Base-by-base conservation (phyloP, 53 echinoderm and acorn worm genomes). In the Luidia sarsii region DNA sequence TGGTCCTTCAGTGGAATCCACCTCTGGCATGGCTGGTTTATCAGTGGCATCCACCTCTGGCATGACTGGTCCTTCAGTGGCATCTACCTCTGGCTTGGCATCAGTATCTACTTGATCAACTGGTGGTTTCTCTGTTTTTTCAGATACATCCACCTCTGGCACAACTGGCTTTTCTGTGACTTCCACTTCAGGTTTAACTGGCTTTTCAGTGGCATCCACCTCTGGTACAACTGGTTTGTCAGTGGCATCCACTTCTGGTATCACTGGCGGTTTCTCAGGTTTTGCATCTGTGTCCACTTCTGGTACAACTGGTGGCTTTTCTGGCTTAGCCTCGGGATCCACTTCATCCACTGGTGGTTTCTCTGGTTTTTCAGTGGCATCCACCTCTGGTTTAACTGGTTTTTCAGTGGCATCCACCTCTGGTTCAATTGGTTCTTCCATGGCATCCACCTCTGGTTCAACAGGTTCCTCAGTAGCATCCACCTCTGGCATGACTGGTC, bases 251-350 rank as follows among this genome's bases (percentile, higher is more conserved):
- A 41, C 41, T 41, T 41, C 41, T 41, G 41, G 41, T 11, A 7
- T 11, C 15, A 48, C 74, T 43, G 74, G 74, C 41, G 41, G 39
- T 65, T 36, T 11, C 8, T 18, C 20, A n/a, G 65, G 65, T 53
- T 53, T 53, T 14, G 63, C 14, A 28, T 2, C 5, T 14, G 34
- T 7, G 13, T 33, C 63, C 15, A 65, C 3, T 7, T 31, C 32
- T 23, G 59, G 59, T 4, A 10, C 39, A 11, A 65, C 36, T 4
- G 65, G 39, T 41, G 41, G 41, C 11, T 7, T 11, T 7, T 41
- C 41, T 41, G 41, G 41, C 11, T 41, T 41, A 41, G 11, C 11
- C 6, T 6, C 11, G 41, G 41, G 41, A 11, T 41, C 41, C 11
- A 7, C 41, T 41, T 6, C 6, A 6, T 41, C 41, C 6, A 41